Conservation (phyloP, 2,113 vertebrate genomes). For the Myiozetetes cayanensis region DNA sequence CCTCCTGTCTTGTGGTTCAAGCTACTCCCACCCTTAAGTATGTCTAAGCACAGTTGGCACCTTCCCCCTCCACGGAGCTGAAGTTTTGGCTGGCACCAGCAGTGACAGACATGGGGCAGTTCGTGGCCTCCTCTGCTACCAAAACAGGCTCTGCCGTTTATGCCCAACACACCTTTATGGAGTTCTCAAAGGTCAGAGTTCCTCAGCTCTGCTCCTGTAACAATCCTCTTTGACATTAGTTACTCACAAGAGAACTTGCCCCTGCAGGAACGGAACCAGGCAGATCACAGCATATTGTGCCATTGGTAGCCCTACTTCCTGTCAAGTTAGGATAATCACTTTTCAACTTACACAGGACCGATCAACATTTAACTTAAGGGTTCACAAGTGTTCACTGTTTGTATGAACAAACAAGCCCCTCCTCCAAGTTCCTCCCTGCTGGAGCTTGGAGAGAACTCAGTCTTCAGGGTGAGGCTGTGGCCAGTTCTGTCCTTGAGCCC, state of each 20-base stretch:
- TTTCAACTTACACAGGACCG: neutral
- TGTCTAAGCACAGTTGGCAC: neutral
- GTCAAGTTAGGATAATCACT: neutral
- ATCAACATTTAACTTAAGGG: neutral
- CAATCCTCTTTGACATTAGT: fast-evolving
- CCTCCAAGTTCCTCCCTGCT: neutral
- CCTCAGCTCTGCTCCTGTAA: neutral
- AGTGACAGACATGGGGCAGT: neutral
- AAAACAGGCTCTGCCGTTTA: neutral
- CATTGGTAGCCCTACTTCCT: fast-evolving
- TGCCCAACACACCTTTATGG: neutral
- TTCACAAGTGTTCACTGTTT: neutral
- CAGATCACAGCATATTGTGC: neutral
- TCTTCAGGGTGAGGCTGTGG: neutral
- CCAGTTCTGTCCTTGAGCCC: neutral
- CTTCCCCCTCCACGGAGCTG: neutral
- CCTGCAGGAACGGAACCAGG: neutral
- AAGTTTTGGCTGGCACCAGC: neutral
- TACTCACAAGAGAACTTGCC: neutral
- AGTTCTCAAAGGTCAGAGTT: neutral
- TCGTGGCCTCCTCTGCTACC: neutral
- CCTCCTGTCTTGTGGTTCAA: neutral
- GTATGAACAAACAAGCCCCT: neutral
- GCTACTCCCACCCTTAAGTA: neutral
- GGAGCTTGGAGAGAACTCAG: neutral